phyloP scores from a whole-genome alignment of 2,888 invertebrate species.

The Epinotia demarniana region DNA sequence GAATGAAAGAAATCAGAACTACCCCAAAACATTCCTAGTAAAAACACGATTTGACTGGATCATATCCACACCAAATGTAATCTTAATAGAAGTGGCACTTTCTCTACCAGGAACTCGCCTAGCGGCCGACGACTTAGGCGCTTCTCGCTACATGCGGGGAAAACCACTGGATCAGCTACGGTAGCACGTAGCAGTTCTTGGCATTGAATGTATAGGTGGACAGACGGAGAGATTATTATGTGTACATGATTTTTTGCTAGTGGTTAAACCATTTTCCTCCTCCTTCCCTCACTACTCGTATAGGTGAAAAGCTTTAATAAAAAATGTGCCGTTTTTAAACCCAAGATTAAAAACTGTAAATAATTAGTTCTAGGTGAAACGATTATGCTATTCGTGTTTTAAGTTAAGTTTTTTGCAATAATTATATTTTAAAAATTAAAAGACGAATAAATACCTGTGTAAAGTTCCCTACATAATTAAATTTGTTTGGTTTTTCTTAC shows the following conservation, averaged over 20 bases:
- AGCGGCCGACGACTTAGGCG: no score
- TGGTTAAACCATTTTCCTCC: conserved; percentile 23
- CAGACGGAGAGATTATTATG: not conserved
- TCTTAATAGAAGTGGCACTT: no score
- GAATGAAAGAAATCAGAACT: no score
- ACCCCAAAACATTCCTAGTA: no score
- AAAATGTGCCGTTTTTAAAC: conserved; percentile 52
- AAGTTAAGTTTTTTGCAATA: conserved; percentile 24
- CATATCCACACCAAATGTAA: no score
- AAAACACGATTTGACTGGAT: no score
- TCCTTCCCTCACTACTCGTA: conserved; percentile 32
- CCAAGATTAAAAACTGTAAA: conserved; percentile 50
- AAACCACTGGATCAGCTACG: no score
- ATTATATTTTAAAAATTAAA: conserved; percentile 20
- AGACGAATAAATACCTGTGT: not conserved
- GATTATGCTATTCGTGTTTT: conserved; percentile 38
- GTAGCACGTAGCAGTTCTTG: no score
- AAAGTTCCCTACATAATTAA: not conserved
- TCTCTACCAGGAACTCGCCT: no score
- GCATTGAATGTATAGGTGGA: no score
- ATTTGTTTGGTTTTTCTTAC: not conserved
- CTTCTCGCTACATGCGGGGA: no score
- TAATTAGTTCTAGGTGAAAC: conserved; percentile 22
- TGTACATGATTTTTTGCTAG: conserved; percentile 18
- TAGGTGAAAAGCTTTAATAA: conserved; percentile 51